phyloP scores from a whole-genome alignment of 2,888 invertebrate species.

The Ryuthela nishihirai region DNA sequence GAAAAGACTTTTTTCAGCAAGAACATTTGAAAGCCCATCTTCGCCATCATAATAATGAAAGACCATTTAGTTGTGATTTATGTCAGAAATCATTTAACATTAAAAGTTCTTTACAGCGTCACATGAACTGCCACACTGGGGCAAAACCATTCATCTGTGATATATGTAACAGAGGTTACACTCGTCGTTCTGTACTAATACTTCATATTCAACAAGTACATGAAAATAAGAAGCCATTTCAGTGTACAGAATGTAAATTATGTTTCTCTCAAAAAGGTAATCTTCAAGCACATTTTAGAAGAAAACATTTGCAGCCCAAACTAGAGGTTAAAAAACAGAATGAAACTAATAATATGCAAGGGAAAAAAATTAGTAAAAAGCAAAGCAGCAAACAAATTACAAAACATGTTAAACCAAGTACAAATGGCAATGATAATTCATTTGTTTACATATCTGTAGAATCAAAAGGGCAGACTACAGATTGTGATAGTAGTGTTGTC shows the following conservation, averaged over 20 bases:
- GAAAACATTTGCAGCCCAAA: conserved; percentile 28
- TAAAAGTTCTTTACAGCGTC: conserved; percentile 29
- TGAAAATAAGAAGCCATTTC: conserved; percentile 31
- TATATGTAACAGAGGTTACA: conserved; percentile 30
- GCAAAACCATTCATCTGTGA: conserved; percentile 31
- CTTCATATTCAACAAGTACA: conserved; percentile 33
- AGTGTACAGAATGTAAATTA: conserved; percentile 25
- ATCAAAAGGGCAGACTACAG: too few relatives aligned
- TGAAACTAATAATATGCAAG: neutral
- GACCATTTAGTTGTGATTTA: conserved; percentile 25
- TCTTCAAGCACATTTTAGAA: conserved; percentile 26
- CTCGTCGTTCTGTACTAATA: conserved; percentile 27
- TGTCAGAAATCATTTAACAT: conserved; percentile 29
- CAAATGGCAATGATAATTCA: too few relatives aligned
- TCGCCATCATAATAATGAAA: conserved; percentile 27
- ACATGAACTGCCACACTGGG: conserved; percentile 33
- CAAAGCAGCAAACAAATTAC: neutral
- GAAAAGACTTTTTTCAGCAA: conserved; percentile 31
- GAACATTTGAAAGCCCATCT: conserved; percentile 26
- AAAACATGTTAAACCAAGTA: conserved; percentile 5
- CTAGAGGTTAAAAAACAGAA: neutral
- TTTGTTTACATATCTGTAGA: too few relatives aligned
- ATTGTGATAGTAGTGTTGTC: too few relatives aligned
- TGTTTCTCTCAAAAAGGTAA: conserved; percentile 35
- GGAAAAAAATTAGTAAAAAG: conserved; percentile 7